Evolutionary conservation across 2,888 invertebrate genomes (phyloP), one percentile per base, ranked within the genome.

Genomic region (Ennomos erosarius): DNA sequence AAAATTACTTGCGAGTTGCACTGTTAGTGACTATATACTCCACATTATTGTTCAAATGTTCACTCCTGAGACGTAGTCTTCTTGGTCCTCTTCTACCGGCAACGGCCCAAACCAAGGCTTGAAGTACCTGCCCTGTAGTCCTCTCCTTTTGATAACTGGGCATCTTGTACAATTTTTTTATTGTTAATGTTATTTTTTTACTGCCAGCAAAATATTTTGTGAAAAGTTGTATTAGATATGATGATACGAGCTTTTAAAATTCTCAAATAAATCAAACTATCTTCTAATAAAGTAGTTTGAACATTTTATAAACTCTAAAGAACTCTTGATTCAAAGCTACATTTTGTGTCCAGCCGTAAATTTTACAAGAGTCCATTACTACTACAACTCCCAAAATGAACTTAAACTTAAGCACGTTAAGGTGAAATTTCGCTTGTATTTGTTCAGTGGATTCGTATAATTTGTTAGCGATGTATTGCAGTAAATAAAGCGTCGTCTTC

Each of bases 401-500:
- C 54, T 45, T 36, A 60, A 59, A 9, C 0, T 0, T 1, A 0
- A 6, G 10, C 0, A 1, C 0, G 1, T 37, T 50, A 65, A 47
- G 59, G 65, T 60, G 35, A 34, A 54, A 50, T 60, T 59, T 70
- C 12, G 47, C 9, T 13, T 56, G 65, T 16, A 26, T 9, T 10
- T 61, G n/a, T 57, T 61, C 48, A 51, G 26, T 16, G 51, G 57
- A 53, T 56, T 66, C 13, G 10, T 36, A 73, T 74, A 75, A 75
- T 81, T 78, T 78, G 75, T 76, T 69, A 65, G 66, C 65, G 62
- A 67, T 70, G 70, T 65, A 59, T 67, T 55, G 76, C 71, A 69
- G 74, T 82, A 78, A 78, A 76, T 79, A 76, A 76, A 63, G 53
- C 57, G 69, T 67, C 69, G 66, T 71, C 73, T 76, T 70, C 71